phyloP scores from a whole-genome alignment of 2,888 invertebrate species.

The Zhengitettix transpicula region DNA sequence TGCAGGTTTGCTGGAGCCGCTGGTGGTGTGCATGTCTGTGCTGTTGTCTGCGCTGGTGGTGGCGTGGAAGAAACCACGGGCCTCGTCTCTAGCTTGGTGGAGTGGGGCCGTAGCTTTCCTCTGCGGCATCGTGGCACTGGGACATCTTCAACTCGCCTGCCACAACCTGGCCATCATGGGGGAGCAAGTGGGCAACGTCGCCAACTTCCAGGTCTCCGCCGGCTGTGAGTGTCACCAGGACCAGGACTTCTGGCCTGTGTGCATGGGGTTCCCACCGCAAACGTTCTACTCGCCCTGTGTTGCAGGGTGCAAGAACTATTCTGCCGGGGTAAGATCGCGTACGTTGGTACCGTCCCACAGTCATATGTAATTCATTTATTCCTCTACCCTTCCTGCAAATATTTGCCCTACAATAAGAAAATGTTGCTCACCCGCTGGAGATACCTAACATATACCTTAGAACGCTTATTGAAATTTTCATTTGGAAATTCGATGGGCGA shows the following conservation, averaged over 20 bases:
- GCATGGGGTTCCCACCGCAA: slow-evolving; percentile 32
- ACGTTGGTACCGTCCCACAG: background rate
- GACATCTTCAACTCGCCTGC: slow-evolving; percentile 31
- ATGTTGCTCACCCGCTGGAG: no score
- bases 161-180: slow-evolving; percentile 29
- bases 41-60: slow-evolving; percentile 36
- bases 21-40: slow-evolving; percentile 33
- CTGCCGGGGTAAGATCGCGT: background rate
- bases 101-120: slow-evolving; percentile 24
- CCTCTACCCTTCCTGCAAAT: no score
- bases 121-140: slow-evolving; percentile 25
- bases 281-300: slow-evolving; percentile 58
- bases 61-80: slow-evolving; percentile 31
- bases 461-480: no score
- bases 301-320: slow-evolving; percentile 41
- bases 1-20: slow-evolving; percentile 34
- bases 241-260: slow-evolving; percentile 43
- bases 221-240: slow-evolving; percentile 33
- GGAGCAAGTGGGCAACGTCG: slow-evolving; percentile 24
- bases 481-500: no score
- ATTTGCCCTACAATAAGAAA: no score
- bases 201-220: slow-evolving; percentile 26
- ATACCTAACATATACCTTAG: no score
- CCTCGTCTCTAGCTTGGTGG: slow-evolving; percentile 31
- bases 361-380: no score